Evolutionary conservation across 2,797 vertebrate species (phyloP).

Genomic region (Esox lucius): DNA sequence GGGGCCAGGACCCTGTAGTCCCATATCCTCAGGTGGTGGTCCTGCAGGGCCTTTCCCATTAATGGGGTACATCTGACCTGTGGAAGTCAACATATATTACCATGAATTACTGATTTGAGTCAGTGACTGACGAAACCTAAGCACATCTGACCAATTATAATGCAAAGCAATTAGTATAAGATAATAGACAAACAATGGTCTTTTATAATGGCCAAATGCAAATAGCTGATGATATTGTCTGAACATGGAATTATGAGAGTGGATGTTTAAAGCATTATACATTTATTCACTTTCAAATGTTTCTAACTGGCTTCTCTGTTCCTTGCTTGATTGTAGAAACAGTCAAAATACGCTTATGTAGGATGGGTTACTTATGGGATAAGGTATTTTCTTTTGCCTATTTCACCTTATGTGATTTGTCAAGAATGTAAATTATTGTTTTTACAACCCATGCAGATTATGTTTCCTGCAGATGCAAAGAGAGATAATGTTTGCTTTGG

Average conservation of each 20-base stretch:
- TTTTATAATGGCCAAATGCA: neutral
- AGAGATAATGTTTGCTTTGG: constrained; percentile 22
- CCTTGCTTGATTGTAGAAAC: neutral
- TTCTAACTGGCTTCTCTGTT: neutral
- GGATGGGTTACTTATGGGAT: neutral
- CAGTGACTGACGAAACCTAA: neutral
- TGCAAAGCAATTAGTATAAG: neutral
- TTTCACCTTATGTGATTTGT: constrained; percentile 17
- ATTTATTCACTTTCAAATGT: neutral
- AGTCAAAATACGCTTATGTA: neutral
- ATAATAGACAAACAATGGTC: neutral
- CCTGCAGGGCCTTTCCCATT: constrained; percentile 86
- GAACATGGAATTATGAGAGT: neutral
- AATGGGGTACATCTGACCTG: constrained; percentile 79
- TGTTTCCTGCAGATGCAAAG: neutral
- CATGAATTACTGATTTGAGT: neutral
- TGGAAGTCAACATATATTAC: constrained; percentile 25
- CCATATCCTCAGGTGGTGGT: constrained; percentile 21
- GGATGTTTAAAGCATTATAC: neutral
- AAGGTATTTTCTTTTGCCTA: neutral
- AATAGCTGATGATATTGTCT: neutral
- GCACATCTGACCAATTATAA: neutral
- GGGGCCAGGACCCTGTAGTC: constrained; percentile 72
- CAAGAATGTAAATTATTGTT: constrained; percentile 18
- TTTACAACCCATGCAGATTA: neutral